Evolutionary conservation across 2,797 vertebrate species (phyloP).

Genomic region (Clarias laeviceps): DNA sequence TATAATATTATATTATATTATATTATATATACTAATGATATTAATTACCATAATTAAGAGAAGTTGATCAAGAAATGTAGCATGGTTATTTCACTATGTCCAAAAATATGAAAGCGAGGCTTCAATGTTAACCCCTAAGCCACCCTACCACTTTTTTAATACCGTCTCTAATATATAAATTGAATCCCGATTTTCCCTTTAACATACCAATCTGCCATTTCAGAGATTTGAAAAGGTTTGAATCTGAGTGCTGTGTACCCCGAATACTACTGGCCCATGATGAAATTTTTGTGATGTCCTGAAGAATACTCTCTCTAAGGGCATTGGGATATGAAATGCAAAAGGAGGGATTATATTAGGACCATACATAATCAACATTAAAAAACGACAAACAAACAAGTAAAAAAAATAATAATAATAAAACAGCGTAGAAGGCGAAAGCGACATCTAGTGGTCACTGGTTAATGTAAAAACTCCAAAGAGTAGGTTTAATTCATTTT

Average conservation of each 20-base stretch:
- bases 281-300: background rate
- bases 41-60: background rate
- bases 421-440: background rate
- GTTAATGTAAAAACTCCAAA: background rate
- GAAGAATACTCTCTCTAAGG: conserved; percentile 37
- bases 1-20: background rate
- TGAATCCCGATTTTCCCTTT: background rate
- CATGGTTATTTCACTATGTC: background rate
- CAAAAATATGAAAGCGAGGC: background rate
- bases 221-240: background rate
- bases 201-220: background rate
- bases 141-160: background rate
- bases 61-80: background rate
- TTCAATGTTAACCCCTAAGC: no score
- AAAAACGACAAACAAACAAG: background rate
- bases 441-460: conserved; percentile 8
- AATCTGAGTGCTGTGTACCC: background rate
- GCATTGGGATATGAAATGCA: conserved; percentile 29
- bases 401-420: background rate
- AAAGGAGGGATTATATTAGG: background rate
- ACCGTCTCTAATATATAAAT: background rate
- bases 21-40: background rate
- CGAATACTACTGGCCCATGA: background rate
- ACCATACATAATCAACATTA: background rate
- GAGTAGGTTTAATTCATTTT: no score